phyloP scores from a whole-genome alignment of 2,888 invertebrate genomes.

The Gymnocheta viridis region DNA sequence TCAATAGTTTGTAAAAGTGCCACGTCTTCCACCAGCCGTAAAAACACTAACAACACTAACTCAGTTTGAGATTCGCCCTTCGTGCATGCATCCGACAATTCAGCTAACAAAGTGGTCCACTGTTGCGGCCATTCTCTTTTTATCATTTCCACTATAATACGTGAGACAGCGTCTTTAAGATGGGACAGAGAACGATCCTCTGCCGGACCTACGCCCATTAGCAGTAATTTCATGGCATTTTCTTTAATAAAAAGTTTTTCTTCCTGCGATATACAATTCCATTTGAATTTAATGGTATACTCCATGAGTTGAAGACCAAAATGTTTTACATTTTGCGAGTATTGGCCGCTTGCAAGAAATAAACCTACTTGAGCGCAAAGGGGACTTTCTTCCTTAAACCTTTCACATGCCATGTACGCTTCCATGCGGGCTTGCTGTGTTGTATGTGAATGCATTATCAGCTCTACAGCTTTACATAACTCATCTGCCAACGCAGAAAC shows the following conservation, averaged over 20 bases:
- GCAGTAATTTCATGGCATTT: constrained; percentile 92
- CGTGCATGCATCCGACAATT: constrained; percentile 91
- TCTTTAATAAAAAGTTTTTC: constrained; percentile 96
- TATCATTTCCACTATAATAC: constrained; percentile 98
- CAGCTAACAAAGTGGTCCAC: constrained; percentile 93
- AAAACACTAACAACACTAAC: constrained; percentile 92
- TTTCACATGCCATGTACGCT: constrained; percentile 92
- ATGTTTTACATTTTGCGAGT: constrained; percentile 91
- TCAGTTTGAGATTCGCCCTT: constrained; percentile 94
- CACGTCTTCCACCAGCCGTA: constrained; percentile 96
- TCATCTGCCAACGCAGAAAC: constrained; percentile 85
- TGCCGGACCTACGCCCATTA: constrained; percentile 89
- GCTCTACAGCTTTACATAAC: constrained; percentile 90
- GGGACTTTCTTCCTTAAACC: constrained; percentile 87
- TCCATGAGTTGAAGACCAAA: constrained; percentile 97
- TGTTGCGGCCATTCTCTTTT: constrained; percentile 99
- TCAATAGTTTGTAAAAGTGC: constrained; percentile 94
- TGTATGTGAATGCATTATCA: constrained; percentile 91
- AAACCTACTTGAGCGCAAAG: constrained; percentile 93
- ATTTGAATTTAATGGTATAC: constrained; percentile 95
- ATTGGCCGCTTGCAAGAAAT: constrained; percentile 89
- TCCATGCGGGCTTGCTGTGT: constrained; percentile 89
- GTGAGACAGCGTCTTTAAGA: constrained; percentile 91
- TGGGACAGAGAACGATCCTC: constrained; percentile 86
- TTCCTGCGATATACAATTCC: constrained; percentile 93